Evolutionary conservation across 1,140 invertebrate species (phyloP).

Genomic region (Polypedilum pembai): DNA sequence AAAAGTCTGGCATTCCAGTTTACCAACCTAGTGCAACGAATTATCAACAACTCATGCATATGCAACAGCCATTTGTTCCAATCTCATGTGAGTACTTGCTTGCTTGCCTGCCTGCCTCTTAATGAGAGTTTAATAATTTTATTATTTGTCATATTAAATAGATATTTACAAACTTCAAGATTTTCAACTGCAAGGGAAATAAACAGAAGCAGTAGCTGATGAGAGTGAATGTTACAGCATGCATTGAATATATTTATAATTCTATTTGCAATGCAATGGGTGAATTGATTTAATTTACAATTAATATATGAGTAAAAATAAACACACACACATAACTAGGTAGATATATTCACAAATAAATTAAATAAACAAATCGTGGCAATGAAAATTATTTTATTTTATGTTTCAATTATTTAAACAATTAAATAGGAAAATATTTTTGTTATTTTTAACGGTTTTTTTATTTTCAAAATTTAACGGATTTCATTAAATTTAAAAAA

Average conservation of each 20-base stretch:
- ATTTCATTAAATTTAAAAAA: too few relatives aligned
- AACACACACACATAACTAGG: too few relatives aligned
- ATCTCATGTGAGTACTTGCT: conserved; percentile 85
- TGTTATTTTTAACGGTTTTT: too few relatives aligned
- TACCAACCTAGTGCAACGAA: conserved; percentile 86
- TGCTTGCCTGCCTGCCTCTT: conserved; percentile 53
- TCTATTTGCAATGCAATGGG: conserved; percentile 10
- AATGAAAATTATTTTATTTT: too few relatives aligned
- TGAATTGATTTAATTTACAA: conserved; percentile 13
- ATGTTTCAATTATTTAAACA: too few relatives aligned
- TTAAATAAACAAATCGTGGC: too few relatives aligned
- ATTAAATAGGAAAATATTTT: too few relatives aligned
- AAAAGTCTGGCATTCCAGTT: conserved; percentile 90
- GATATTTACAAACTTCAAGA: conserved; percentile 24
- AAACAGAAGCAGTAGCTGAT: neutral
- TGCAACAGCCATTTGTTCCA: conserved; percentile 87
- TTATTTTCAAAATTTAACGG: too few relatives aligned
- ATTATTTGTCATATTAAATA: neutral
- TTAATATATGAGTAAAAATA: neutral
- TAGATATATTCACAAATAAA: too few relatives aligned
- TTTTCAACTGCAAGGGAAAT: conserved; percentile 23
- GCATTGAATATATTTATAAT: neutral
- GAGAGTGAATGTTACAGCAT: neutral
- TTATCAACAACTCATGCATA: conserved; percentile 92
- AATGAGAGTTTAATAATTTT: neutral